These are phyloP conservation scores for Marronus borbonicus DNA, from an alignment of 2,888 invertebrate species.

Conservation along the genomic window DNA sequence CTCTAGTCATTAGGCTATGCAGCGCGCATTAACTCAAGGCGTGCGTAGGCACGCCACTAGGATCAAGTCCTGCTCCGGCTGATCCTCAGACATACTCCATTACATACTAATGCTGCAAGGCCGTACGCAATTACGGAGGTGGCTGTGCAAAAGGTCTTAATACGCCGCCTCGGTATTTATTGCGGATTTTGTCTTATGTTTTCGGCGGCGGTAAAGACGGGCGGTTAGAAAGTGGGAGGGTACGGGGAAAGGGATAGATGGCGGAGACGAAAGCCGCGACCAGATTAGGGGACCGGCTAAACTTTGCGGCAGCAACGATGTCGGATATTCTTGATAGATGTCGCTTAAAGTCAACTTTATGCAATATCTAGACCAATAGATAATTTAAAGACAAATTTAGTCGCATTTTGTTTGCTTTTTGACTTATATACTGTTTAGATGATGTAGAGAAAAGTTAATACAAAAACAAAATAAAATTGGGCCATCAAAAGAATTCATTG, in stretches of 20 bases:
- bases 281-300: slow-evolving; percentile 36
- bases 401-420: not conserved
- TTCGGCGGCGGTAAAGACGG: slow-evolving; percentile 29
- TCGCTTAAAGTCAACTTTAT: not conserved
- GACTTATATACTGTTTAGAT: no score
- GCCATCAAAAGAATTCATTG: no score
- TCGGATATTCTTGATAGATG: slow-evolving; percentile 42
- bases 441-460: no score
- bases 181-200: slow-evolving; percentile 48
- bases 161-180: slow-evolving; percentile 46
- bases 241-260: not conserved
- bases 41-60: slow-evolving; percentile 63
- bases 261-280: slow-evolving; percentile 32
- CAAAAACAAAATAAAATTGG: no score
- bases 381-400: not conserved
- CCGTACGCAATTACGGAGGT: slow-evolving; percentile 52
- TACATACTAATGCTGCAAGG: slow-evolving; percentile 67
- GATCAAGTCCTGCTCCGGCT: slow-evolving; percentile 65
- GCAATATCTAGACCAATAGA: not conserved
- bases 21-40: slow-evolving; percentile 67
- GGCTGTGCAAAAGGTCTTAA: slow-evolving; percentile 47
- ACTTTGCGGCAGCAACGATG: slow-evolving; percentile 33
- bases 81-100: slow-evolving; percentile 67
- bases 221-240: not conserved
- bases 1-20: slow-evolving; percentile 67